Conservation (phyloP, 2,888 invertebrate species). For the Mactromeris polynyma region DNA sequence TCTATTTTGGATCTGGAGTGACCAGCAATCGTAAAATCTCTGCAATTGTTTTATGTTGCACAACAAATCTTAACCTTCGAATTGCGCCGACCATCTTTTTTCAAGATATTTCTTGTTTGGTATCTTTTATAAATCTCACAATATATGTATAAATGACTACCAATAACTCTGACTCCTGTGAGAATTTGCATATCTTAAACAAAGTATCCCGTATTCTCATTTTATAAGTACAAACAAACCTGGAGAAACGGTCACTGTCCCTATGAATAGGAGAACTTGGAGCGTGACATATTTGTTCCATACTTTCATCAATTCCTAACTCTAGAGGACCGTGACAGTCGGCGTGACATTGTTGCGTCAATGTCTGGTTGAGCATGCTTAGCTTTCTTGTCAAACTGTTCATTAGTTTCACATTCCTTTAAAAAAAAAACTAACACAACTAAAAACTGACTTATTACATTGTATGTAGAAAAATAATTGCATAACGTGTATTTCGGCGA, state of each 20-base stretch:
- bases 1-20: too few relatives aligned
- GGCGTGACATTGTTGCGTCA: conserved; percentile 49
- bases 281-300: conserved; percentile 53
- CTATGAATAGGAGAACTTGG: conserved; percentile 42
- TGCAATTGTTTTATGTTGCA: too few relatives aligned
- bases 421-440: conserved; percentile 2
- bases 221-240: conserved; percentile 21
- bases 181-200: not conserved
- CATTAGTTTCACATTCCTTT: conserved; percentile 65
- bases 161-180: not conserved
- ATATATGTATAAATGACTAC: not conserved
- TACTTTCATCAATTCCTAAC: conserved; percentile 15
- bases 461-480: too few relatives aligned
- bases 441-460: too few relatives aligned
- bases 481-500: too few relatives aligned
- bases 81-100: too few relatives aligned
- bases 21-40: too few relatives aligned
- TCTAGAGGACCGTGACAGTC: conserved; percentile 53
- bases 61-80: too few relatives aligned
- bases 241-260: conserved; percentile 48
- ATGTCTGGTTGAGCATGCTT: conserved; percentile 27
- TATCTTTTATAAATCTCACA: too few relatives aligned
- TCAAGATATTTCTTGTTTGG: too few relatives aligned
- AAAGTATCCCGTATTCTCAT: not conserved
- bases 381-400: conserved; percentile 51